These are phyloP conservation scores for Silvanus unidentatus DNA, from an alignment of 2,888 invertebrate species.

Conservation along the genomic window DNA sequence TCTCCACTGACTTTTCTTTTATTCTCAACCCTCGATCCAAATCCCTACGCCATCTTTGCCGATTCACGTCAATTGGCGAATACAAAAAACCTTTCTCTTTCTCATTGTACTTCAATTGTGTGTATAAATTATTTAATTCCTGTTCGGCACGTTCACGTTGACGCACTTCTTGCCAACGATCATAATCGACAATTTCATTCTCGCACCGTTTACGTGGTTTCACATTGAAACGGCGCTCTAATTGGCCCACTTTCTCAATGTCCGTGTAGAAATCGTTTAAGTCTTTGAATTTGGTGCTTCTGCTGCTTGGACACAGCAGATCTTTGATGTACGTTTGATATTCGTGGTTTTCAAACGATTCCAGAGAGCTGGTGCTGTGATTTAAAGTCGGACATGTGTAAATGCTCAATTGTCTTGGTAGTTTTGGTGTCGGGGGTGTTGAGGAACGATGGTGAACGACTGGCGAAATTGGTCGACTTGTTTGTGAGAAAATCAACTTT, in stretches of 20 bases:
- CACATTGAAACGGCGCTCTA: constrained; percentile 72
- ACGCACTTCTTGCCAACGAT: constrained; percentile 78
- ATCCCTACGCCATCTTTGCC: constrained; percentile 70
- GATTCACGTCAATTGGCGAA: constrained; percentile 66
- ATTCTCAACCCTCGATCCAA: constrained; percentile 70
- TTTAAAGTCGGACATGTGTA: constrained; percentile 35
- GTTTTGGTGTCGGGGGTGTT: neutral
- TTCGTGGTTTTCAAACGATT: constrained; percentile 53
- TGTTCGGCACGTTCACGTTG: constrained; percentile 74
- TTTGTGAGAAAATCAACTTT: constrained; percentile 41
- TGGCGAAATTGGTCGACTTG: constrained; percentile 32
- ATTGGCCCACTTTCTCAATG: constrained; percentile 75
- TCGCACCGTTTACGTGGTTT: constrained; percentile 67
- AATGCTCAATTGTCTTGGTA: constrained; percentile 13
- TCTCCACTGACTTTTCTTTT: constrained; percentile 83
- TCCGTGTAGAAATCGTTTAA: constrained; percentile 80
- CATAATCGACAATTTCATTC: constrained; percentile 79
- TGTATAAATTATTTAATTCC: constrained; percentile 71
- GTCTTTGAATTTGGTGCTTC: constrained; percentile 76
- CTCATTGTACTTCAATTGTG: constrained; percentile 71
- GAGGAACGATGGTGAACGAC: constrained; percentile 29
- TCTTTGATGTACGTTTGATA: constrained; percentile 65
- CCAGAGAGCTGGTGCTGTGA: constrained; percentile 48
- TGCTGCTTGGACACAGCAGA: constrained; percentile 58
- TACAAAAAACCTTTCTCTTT: constrained; percentile 79